A percentile compares a stretch with the other conserved stretches of the same genome.
These are phyloP conservation scores for Bradypus variegatus DNA, from an alignment of 2,797 vertebrate species.

Conservation along the genomic window DNA sequence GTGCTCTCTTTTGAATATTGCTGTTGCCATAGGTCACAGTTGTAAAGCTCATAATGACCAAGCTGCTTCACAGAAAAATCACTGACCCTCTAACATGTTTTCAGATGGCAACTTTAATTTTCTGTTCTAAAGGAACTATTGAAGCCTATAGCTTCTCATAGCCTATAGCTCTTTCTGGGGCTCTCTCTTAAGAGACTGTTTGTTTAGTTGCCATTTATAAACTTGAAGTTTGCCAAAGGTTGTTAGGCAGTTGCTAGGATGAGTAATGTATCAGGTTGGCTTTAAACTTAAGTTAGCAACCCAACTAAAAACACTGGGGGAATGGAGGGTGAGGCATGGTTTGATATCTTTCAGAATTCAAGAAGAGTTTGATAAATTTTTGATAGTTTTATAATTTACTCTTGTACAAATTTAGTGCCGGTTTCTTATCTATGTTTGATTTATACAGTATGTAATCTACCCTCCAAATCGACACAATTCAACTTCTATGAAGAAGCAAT, in stretches of 20 bases:
- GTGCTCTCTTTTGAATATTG: background rate
- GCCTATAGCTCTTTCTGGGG: background rate
- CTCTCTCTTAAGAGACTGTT: background rate
- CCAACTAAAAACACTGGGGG: background rate
- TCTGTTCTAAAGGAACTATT: background rate
- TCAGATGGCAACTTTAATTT: conserved; percentile 10
- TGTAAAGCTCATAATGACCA: background rate
- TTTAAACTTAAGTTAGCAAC: conserved; percentile 25
- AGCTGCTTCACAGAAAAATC: background rate
- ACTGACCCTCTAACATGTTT: background rate
- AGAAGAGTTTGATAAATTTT: background rate
- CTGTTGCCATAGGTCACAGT: background rate
- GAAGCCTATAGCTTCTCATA: background rate
- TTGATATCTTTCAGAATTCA: background rate
- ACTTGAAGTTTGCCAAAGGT: conserved; percentile 24
- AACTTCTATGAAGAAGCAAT: too few relatives aligned
- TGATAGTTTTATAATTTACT: conserved; percentile 13
- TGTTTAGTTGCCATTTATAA: conserved; percentile 52
- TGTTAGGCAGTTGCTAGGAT: conserved; percentile 54
- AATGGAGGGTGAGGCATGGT: background rate
- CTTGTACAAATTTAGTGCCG: background rate
- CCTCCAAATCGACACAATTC: too few relatives aligned
- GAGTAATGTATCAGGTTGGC: conserved; percentile 16
- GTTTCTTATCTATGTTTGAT: background rate
- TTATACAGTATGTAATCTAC: background rate